A percentile compares a stretch with the other conserved stretches of the same genome.
Evolutionary conservation across 2,113 vertebrate species (phyloP).

Genomic region (Tamias sibiricus): DNA sequence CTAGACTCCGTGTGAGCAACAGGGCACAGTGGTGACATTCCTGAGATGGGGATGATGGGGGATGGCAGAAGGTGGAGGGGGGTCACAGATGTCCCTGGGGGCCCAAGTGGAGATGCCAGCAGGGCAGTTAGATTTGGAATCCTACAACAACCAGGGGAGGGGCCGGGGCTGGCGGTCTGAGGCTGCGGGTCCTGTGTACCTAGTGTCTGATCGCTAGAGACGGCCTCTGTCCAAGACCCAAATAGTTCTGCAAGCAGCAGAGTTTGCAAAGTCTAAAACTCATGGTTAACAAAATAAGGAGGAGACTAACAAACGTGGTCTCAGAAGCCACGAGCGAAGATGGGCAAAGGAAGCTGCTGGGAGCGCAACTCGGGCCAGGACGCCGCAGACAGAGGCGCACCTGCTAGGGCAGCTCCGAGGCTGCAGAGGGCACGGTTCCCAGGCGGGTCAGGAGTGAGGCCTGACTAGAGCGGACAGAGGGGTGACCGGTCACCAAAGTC

Average conservation of each 20-base stretch:
- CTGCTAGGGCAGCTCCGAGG: not conserved
- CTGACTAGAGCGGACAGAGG: no score
- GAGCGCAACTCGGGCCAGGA: no score
- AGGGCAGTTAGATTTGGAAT: not conserved
- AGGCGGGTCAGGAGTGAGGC: not conserved
- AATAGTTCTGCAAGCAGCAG: not conserved
- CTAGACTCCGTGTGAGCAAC: not conserved
- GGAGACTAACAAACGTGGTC: not conserved
- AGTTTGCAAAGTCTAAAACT: not conserved
- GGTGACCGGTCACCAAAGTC: not conserved
- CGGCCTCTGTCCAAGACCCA: not conserved
- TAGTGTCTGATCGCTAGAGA: not conserved
- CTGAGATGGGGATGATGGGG: not conserved
- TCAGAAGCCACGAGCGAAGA: not conserved
- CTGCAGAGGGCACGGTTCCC: not conserved
- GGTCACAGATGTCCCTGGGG: not conserved
- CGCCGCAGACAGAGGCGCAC: not conserved
- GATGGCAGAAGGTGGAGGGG: not conserved
- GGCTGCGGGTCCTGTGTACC: not conserved
- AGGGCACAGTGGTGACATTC: not conserved
- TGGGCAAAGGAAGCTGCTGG: not conserved
- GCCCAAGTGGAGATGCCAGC: not conserved
- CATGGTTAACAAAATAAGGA: not conserved
- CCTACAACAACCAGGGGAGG: not conserved
- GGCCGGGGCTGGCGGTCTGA: not conserved